Evolutionary conservation across 2,797 vertebrate genomes (phyloP).

Genomic region (Silurus aristotelis): DNA sequence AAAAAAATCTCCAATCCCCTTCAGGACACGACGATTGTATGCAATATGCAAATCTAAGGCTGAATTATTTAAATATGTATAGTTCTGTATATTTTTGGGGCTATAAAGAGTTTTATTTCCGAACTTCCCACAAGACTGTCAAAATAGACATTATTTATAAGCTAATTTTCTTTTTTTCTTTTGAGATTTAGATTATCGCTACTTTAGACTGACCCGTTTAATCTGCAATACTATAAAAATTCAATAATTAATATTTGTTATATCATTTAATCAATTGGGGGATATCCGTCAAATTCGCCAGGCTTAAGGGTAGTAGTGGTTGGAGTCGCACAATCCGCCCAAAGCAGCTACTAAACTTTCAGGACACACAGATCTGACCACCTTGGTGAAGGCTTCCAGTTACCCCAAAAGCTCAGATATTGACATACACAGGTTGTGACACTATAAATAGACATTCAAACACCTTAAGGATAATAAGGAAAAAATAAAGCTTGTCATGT

Average conservation of each 20-base stretch:
- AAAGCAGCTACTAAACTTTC: not conserved
- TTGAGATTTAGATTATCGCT: not conserved
- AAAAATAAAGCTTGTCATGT: not conserved
- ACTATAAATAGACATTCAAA: not conserved
- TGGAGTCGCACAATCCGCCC: not conserved
- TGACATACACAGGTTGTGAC: not conserved
- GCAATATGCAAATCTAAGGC: constrained; percentile 1
- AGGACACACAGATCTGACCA: no score
- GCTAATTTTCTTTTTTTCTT: not conserved
- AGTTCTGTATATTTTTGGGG: not conserved
- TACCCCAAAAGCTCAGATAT: not conserved
- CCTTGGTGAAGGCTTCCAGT: no score
- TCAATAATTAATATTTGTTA: not conserved
- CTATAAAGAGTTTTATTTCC: not conserved
- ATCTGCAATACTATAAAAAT: not conserved
- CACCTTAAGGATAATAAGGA: not conserved
- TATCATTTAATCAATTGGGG: not conserved
- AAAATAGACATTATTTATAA: not conserved
- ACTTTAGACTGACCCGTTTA: not conserved
- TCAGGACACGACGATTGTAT: not conserved
- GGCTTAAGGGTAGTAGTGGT: not conserved
- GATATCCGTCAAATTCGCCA: not conserved
- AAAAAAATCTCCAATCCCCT: not conserved
- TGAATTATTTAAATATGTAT: not conserved
- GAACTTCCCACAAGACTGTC: not conserved